These are phyloP conservation scores for Alcis repandata DNA, from an alignment of 2,888 invertebrate genomes.

Conservation along the genomic window DNA sequence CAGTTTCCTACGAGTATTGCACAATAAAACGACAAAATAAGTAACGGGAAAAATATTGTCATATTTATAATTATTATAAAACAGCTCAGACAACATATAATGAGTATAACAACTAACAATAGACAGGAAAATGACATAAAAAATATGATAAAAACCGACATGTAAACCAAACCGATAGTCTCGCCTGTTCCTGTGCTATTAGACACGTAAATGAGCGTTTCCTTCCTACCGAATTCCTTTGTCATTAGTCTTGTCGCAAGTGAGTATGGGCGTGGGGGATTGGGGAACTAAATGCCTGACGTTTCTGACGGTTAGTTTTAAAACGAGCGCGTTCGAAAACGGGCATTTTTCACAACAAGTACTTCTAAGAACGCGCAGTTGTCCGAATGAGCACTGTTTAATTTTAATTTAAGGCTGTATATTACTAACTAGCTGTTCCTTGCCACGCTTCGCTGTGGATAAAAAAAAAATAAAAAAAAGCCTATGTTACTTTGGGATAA, in stretches of 20 bases:
- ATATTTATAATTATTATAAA: slow-evolving; percentile 3
- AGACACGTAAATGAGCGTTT: slow-evolving; percentile 31
- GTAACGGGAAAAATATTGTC: neutral
- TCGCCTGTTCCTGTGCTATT: slow-evolving; percentile 34
- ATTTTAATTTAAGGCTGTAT: no score
- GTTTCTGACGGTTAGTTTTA: no score
- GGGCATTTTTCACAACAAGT: no score
- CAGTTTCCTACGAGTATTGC: slow-evolving; percentile 1
- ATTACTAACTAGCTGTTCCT: no score
- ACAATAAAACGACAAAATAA: slow-evolving; percentile 1
- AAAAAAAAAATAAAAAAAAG: no score
- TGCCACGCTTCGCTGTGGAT: no score
- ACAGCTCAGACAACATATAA: slow-evolving; percentile 2
- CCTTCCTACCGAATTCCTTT: slow-evolving; percentile 40
- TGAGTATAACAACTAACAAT: slow-evolving; percentile 7
- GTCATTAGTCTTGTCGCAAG: slow-evolving; percentile 27
- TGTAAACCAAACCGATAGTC: slow-evolving; percentile 12
- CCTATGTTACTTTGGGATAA: no score
- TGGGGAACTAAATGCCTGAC: neutral
- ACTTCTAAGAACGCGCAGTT: no score
- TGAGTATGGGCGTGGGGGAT: slow-evolving; percentile 6
- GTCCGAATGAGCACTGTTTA: no score
- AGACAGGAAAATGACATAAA: slow-evolving; percentile 18
- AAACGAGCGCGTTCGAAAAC: no score
- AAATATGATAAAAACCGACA: neutral